Evolutionary conservation across 1,140 invertebrate species (phyloP), one percentile per base, ranked within the genome.

Genomic region (Ceratosolen fusciceps): DNA sequence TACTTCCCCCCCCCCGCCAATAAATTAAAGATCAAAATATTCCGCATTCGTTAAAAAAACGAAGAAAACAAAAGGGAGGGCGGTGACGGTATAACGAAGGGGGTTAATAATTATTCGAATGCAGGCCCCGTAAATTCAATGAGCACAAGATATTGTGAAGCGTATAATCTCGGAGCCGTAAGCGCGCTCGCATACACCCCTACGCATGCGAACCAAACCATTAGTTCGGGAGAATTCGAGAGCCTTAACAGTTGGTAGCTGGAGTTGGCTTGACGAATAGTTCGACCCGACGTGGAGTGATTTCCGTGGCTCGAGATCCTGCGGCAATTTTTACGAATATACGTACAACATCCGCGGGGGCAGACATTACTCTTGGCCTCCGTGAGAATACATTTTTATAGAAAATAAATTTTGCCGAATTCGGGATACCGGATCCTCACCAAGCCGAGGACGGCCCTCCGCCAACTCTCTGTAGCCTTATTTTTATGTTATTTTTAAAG

Each of bases 371-470:
- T 70, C 39, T 47, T 24, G 16, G n/a, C 24, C 39, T 43, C 21
- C 31, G 16, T 10, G 39, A 49, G 62, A 52, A 76, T 74, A 24
- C 37, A 5, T 70, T 43, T 70, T 56, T 70, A 56, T 56, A 26
- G 34, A 37, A 67, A 77, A 70, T 70, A 77, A 78, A 78, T 78
- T 72, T 60, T 78, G 54, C 71, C 58, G 37, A 37, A 72, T 72
- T 72, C 39, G 1, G 19, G 16, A 8, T 58, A n/a, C 37, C 4
- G 24, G 39, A 31, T 71, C 54, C 29, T 31, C n/a, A 21, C 26
- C 37, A n/a, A 7, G 9, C 19, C 10, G 47, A 7, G 24, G 37
- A n/a, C 29, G 52, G n/a, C n/a, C n/a, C 43, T 39, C 29, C 43
- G 43, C 24, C 60, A 24, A 43, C 71, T 72, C 71, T 72, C 19